Conservation (phyloP, 2,797 vertebrate genomes). For the Poecilia velifera region DNA sequence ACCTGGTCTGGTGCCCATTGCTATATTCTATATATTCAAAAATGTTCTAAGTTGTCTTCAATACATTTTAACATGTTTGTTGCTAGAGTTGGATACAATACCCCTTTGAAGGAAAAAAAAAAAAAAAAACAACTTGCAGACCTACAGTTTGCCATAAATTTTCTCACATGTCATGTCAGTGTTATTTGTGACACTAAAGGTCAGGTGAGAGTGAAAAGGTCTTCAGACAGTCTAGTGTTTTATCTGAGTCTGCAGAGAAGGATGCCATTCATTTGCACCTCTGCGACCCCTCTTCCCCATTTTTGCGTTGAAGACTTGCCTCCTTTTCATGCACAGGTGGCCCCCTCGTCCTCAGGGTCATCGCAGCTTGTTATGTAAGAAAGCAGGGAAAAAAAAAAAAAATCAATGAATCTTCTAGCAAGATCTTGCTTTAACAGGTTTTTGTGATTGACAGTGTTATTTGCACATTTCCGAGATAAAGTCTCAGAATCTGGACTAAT, state of each 20-base stretch:
- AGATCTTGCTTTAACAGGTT: constrained; percentile 65
- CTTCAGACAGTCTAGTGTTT: constrained; percentile 54
- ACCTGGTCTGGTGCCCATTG: background rate
- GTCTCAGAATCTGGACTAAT: background rate
- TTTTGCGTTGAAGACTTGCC: constrained; percentile 68
- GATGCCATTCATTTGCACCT: constrained; percentile 69
- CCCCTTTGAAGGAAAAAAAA: constrained; percentile 6
- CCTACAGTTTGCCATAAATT: constrained; percentile 39
- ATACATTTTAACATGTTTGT: constrained; percentile 28
- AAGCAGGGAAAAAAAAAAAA: constrained; percentile 52
- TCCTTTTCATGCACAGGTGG: constrained; percentile 59
- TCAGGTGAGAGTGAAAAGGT: constrained; percentile 54
- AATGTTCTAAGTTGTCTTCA: background rate
- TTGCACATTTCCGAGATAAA: background rate
- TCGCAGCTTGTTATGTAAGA: constrained; percentile 59
- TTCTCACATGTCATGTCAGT: constrained; percentile 45
- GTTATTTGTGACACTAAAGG: constrained; percentile 49
- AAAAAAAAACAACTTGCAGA: background rate
- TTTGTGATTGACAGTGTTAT: constrained; percentile 25
- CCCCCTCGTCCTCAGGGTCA: constrained; percentile 52
- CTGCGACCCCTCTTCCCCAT: constrained; percentile 36
- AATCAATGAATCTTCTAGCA: constrained; percentile 64
- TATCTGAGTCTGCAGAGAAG: constrained; percentile 51
- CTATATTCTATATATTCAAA: background rate
- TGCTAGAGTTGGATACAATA: constrained; percentile 4